Evolutionary conservation across 2,113 vertebrate genomes (phyloP), one percentile per base, ranked within the genome.

Genomic region (Melanotaenia duboulayi): DNA sequence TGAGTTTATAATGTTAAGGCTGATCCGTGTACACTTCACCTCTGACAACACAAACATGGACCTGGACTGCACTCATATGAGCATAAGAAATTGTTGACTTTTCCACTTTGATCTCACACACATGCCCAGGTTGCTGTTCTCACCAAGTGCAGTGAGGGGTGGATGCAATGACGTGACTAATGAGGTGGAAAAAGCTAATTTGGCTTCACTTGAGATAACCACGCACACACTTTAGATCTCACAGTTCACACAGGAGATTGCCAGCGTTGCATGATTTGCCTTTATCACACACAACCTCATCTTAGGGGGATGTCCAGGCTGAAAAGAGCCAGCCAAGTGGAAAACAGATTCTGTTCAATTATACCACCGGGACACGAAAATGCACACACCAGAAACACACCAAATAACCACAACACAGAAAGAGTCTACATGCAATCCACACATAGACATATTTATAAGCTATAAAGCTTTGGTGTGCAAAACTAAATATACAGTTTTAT

Each of bases 131-230:
- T 52, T 74, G 52, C 48, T 46, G 51, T 46, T 61, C 57, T 69
- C 48, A 14, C n/a, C 50, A 9, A 63, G 87, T 78, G 70, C 54
- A 68, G 68, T 75, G 71, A 76, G 65, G 50, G 48, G 78, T 76
- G 70, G 79, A 24, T 17, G 65, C 44, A 24, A 87, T 93, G 90
- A 91, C 88, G 83, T 35, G 74, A 60, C 48, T 93, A 94, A 94
- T 94, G 94, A 90, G 86, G 80, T 86, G 89, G 87, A 90, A 91
- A 86, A 86, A 92, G 57, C 83, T 86, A 71, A 90, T 91, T 87
- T 90, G 44, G 86, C 22, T 76, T 78, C 82, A 82, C 66, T 77
- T 61, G 76, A 91, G 86, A 93, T 84, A 91, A 88, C 78, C 52
- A 67, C 63, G 59, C 60, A 69, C 71, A 61, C 64, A 59, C 46